Percentiles rank a stretch among this genome's conserved stretches.
Conservation (phyloP, 1,140 invertebrate species). For the Euwallacea similis region DNA sequence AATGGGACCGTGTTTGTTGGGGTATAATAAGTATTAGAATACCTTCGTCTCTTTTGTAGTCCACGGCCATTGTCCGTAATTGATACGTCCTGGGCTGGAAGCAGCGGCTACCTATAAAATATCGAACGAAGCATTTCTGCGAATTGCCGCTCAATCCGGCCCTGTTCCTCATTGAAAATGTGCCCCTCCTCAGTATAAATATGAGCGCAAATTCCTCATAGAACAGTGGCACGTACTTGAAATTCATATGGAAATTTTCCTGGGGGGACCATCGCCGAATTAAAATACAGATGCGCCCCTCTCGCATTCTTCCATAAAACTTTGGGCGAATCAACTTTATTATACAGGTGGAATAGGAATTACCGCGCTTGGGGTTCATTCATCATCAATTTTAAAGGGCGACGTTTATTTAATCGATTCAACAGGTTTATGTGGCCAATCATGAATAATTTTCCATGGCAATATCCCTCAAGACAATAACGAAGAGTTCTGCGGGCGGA, state of each 20-base stretch:
- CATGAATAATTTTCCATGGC: background rate
- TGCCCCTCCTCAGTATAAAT: slow-evolving; percentile 13
- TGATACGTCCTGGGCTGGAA: slow-evolving; percentile 1
- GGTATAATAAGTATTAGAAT: slow-evolving; percentile 12
- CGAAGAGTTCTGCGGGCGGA: no score
- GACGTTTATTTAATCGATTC: background rate
- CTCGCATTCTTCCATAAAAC: slow-evolving; percentile 4
- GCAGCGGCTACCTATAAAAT: background rate
- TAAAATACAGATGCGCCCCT: slow-evolving; percentile 20
- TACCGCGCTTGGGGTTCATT: background rate
- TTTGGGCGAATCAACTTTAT: slow-evolving; percentile 1
- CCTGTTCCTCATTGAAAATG: no score
- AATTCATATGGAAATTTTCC: slow-evolving; percentile 25
- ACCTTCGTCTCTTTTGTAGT: slow-evolving; percentile 7
- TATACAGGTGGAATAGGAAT: background rate
- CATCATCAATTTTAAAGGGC: background rate
- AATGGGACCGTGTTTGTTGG: slow-evolving; percentile 4
- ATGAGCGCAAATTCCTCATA: slow-evolving; percentile 25
- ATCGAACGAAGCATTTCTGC: background rate
- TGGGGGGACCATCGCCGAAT: slow-evolving; percentile 4
- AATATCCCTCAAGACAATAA: background rate
- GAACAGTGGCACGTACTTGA: slow-evolving; percentile 21
- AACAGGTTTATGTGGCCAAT: background rate
- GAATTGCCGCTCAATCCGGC: background rate
- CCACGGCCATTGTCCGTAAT: slow-evolving; percentile 4